phyloP scores from a whole-genome alignment of 2,113 vertebrate genomes.

The Bos javanicus region DNA sequence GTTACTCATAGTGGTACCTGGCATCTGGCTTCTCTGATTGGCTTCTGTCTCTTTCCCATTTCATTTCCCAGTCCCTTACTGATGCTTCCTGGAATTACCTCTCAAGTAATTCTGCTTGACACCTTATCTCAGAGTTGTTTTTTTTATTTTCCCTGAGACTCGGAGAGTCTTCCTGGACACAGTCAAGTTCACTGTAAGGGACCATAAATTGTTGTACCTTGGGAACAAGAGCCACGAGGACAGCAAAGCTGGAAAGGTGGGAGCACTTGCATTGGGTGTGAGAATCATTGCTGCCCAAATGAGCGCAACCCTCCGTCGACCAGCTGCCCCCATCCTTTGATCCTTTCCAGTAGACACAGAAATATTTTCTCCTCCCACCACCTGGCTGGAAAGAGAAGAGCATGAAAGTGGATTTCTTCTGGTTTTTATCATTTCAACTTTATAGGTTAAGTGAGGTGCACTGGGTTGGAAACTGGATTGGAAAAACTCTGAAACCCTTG shows the following conservation, averaged over 20 bases:
- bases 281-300: constrained; percentile 25
- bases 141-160: neutral
- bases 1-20: no score
- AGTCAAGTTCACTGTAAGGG: neutral
- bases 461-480: neutral
- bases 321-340: constrained; percentile 61
- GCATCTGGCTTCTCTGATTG: neutral
- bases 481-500: neutral
- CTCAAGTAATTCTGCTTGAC: neutral
- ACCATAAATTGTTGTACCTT: constrained; percentile 24
- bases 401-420: neutral
- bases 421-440: neutral
- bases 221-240: constrained; percentile 77
- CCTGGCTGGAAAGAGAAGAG: constrained; percentile 33
- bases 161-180: neutral
- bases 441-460: neutral
- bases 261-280: constrained; percentile 82
- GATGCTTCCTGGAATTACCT: neutral
- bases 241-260: constrained; percentile 87
- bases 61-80: neutral
- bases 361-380: rapidly evolving
- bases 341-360: constrained; percentile 82
- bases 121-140: neutral
- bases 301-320: constrained; percentile 76
- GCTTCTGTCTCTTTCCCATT: neutral